These are phyloP conservation scores for Blomia tropicalis DNA, from an alignment of 2,888 invertebrate genomes.

Conservation along the genomic window DNA sequence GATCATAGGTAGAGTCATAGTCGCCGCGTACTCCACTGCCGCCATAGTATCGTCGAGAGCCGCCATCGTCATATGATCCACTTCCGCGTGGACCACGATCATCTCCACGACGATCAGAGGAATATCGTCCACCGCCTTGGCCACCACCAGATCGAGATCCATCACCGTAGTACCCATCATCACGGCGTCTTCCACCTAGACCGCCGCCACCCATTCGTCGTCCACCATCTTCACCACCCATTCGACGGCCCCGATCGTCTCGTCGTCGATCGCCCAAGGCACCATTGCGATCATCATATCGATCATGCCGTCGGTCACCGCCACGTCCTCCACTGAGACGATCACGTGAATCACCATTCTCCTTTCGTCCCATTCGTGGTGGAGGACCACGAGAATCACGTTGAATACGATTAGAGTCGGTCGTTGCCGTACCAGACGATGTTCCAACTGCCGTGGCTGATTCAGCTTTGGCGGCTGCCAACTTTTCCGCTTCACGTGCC, in stretches of 20 bases:
- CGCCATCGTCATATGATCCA: neutral
- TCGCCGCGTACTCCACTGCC: neutral
- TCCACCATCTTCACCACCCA: slow-evolving; percentile 1
- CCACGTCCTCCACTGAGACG: neutral
- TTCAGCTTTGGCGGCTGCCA: neutral
- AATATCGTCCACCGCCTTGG: neutral
- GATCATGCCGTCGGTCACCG: neutral
- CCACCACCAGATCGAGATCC: neutral
- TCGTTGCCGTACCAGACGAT: neutral
- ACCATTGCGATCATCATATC: slow-evolving; percentile 15
- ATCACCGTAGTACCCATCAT: too few relatives aligned
- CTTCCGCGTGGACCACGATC: neutral
- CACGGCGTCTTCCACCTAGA: too few relatives aligned
- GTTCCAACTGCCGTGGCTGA: neutral
- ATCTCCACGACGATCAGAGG: neutral
- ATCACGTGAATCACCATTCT: neutral
- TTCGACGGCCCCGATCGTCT: neutral
- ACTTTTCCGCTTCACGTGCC: neutral
- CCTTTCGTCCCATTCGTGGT: neutral
- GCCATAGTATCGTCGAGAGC: neutral
- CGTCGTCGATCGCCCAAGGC: neutral
- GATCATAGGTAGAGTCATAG: neutral
- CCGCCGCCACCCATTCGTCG: neutral
- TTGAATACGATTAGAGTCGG: neutral
- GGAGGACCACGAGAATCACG: neutral